Evolutionary conservation across 2,888 invertebrate genomes (phyloP), one percentile per base, ranked within the genome.

Genomic region (Temnothorax ravouxi): DNA sequence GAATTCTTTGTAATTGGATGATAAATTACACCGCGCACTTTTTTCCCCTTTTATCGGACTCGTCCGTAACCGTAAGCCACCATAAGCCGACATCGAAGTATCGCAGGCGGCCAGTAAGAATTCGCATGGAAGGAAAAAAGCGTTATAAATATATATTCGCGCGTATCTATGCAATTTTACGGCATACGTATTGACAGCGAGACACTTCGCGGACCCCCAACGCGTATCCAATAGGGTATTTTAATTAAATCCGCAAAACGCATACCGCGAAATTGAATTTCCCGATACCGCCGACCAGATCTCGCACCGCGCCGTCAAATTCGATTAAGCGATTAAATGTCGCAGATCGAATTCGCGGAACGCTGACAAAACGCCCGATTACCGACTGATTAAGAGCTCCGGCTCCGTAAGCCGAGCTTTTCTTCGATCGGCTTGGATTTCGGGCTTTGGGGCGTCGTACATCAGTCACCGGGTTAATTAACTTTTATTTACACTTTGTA

Each of bases 191-290:
- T 88, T 56, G 61, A 56, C 77, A 67, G 52, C 50, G 47, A 80
- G 85, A 67, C 62, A 34, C 75, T 54, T 18, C 50, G 41, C 61
- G 52, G 13, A 41, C 3, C 5, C 18, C 38, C 61, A 34, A 11
- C 52, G 54, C 77, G 76, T 87, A 50, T 38, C 72, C 84, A 82
- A 59, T 79, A 62, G 69, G 86, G 84, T 87, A 71, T 87, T 90
- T 89, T 86, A 90, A 90, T 89, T 83, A 85, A 89, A 90, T 90
- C 72, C 66, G 84, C 74, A 88, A 82, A 80, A 85, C 80, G 85
- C 84, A 83, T 66, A 64, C 84, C 88, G 84, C 88, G 84, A 79
- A 89, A 90, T 88, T 86, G 85, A 85, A 90, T 90, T 90, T 79
- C 74, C 71, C 74, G 82, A 75, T 59, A 74, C 59, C 52, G 66